A percentile compares a stretch with the other conserved stretches of the same genome.
These are phyloP conservation scores for Amphipyra berbera DNA, from an alignment of 2,888 invertebrate genomes.

Conservation along the genomic window DNA sequence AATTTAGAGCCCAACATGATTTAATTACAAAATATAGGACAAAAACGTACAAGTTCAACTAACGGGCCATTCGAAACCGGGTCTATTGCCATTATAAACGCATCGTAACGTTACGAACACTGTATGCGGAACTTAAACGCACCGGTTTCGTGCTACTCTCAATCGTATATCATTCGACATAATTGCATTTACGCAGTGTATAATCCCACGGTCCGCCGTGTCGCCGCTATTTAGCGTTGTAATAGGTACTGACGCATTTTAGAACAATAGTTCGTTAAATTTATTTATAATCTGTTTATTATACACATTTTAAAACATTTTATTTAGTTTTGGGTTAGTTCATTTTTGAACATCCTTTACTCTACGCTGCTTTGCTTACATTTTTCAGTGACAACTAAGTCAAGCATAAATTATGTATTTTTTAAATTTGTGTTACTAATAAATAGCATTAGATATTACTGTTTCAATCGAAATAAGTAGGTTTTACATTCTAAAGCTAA, in stretches of 20 bases:
- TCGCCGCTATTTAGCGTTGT: slow-evolving; percentile 39
- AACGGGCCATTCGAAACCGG: slow-evolving; percentile 54
- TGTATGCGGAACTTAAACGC: slow-evolving; percentile 72
- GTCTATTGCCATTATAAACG: slow-evolving; percentile 66
- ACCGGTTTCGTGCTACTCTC: slow-evolving; percentile 55
- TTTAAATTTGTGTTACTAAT: neutral
- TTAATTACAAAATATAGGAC: slow-evolving; percentile 25
- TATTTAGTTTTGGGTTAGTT: slow-evolving; percentile 11
- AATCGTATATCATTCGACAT: slow-evolving; percentile 61
- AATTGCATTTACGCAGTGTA: slow-evolving; percentile 55
- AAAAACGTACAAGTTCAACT: slow-evolving; percentile 31
- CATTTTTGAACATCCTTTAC: slow-evolving; percentile 11
- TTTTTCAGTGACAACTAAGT: neutral
- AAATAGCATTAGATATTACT: no score
- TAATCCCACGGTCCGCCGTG: slow-evolving; percentile 45
- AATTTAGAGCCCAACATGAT: no score
- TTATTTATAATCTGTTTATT: slow-evolving; percentile 41
- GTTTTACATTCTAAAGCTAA: slow-evolving; percentile 11
- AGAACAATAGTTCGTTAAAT: slow-evolving; percentile 51
- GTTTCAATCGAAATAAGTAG: no score
- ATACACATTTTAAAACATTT: slow-evolving; percentile 31
- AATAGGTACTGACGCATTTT: slow-evolving; percentile 18
- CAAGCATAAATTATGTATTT: neutral
- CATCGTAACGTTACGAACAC: slow-evolving; percentile 65
- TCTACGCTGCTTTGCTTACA: neutral